Evolutionary conservation across 2,113 vertebrate genomes (phyloP), one percentile per base, ranked within the genome.

Genomic region (Callorhinus ursinus): DNA sequence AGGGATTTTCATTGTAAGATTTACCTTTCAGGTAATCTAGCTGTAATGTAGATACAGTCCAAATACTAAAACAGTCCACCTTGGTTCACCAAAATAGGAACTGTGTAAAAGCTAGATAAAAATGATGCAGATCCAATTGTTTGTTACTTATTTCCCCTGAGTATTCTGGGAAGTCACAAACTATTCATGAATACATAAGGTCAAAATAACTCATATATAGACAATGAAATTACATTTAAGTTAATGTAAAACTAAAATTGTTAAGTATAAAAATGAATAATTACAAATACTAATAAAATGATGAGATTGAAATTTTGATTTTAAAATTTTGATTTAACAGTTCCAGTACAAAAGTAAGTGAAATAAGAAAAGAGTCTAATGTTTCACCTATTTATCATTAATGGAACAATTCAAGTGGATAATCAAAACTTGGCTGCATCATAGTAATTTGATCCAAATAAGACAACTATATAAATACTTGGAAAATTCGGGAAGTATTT

Each of bases 91-190:
- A 77, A 59, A 92, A 87, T 26, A 21, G 14, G 31, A 69, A 63
- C 22, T 74, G 14, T 22, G 24, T 49, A 72, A 72, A 91, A 90
- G 13, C 15, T 89, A 82, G 51, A 33, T 77, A 49, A 88, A 92
- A 92, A 67, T 7, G 10, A n/a, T 46, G 16, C 28, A 14, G 65
- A 46, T 79, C 10, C 36, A 46, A 49, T 36, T 85, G 7, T 72
- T 77, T 82, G 5, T 55, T 93, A 67, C 36, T 80, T 80, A 49
- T 39, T 80, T 93, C 22, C 36, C 15, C n/a, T 67, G 63, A 16
- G 7, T 57, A 89, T 74, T 97, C 89, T 71, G 61, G 59, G 46
- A 96, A 93, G 61, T 91, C 57, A 77, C 28, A 88, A 63, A 39
- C 31, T 88, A 77, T 53, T 88, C 31, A 33, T 63, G n/a, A 93